A percentile compares a stretch with the other conserved stretches of the same genome.
Conservation (phyloP, 2,113 vertebrate genomes). For the Heterotilapia buettikoferi region DNA sequence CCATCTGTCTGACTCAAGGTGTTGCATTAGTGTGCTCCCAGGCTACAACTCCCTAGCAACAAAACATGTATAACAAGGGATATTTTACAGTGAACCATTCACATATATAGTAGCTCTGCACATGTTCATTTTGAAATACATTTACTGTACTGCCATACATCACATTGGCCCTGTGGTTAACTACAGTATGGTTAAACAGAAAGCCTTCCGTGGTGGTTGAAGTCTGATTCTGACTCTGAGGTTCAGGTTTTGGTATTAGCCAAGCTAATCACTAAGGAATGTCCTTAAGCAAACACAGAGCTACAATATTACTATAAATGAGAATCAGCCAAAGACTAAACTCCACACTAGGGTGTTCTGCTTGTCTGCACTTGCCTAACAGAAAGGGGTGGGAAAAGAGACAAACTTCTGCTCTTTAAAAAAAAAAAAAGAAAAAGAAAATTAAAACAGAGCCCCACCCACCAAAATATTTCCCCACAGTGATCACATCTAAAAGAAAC, state of each 20-base stretch:
- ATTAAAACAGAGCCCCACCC: slow-evolving; percentile 12
- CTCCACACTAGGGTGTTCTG: slow-evolving; percentile 32
- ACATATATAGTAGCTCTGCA: not conserved
- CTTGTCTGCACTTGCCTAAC: slow-evolving; percentile 37
- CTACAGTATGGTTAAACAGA: not conserved
- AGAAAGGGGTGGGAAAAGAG: not conserved
- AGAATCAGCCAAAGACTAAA: slow-evolving; percentile 47
- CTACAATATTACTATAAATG: slow-evolving; percentile 62
- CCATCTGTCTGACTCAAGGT: not conserved
- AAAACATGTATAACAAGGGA: not conserved
- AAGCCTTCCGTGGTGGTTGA: not conserved
- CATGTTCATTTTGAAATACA: not conserved
- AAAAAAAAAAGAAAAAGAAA: no score
- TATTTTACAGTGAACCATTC: not conserved
- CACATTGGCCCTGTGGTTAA: not conserved
- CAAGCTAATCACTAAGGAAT: slow-evolving; percentile 65
- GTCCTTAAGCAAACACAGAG: slow-evolving; percentile 60
- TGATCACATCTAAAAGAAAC: not conserved
- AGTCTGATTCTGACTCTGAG: slow-evolving; percentile 25
- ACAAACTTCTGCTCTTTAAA: not conserved
- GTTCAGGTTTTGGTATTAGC: slow-evolving; percentile 51
- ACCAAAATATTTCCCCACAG: not conserved
- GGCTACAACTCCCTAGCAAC: not conserved
- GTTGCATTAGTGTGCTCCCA: not conserved
- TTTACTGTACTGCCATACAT: not conserved